Conservation (phyloP, 2,888 invertebrate species). For the Diaphora mendica region DNA sequence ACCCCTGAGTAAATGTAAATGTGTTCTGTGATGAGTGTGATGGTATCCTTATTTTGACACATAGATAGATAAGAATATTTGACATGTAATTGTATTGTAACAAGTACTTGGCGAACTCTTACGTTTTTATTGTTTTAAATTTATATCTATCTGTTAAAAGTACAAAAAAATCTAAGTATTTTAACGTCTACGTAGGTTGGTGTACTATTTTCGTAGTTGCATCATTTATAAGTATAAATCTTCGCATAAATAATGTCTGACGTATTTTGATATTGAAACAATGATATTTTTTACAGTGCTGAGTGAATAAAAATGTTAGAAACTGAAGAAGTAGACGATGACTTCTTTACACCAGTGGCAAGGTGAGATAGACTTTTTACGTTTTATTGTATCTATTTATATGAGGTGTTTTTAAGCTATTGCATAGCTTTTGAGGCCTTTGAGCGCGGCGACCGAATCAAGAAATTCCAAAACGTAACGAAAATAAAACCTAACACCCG, state of each 20-base stretch:
- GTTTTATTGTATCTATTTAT: neutral
- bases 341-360: constrained; percentile 78
- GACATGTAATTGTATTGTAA: too few relatives aligned
- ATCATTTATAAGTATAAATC: neutral
- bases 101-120: too few relatives aligned
- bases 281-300: neutral
- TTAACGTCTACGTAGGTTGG: neutral
- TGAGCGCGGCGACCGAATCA: too few relatives aligned
- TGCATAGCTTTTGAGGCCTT: too few relatives aligned
- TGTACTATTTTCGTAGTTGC: neutral
- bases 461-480: too few relatives aligned
- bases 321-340: constrained; percentile 78
- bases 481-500: too few relatives aligned
- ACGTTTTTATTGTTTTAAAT: too few relatives aligned
- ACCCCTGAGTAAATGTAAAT: too few relatives aligned
- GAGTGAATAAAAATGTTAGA: constrained; percentile 59
- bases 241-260: neutral
- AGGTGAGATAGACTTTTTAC: constrained; percentile 57
- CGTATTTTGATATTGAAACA: neutral
- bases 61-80: too few relatives aligned
- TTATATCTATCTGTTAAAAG: neutral
- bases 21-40: too few relatives aligned
- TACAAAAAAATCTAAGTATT: neutral
- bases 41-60: too few relatives aligned
- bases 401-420: too few relatives aligned